Conservation (phyloP, 2,113 vertebrate genomes). For the Pterocles gutturalis region DNA sequence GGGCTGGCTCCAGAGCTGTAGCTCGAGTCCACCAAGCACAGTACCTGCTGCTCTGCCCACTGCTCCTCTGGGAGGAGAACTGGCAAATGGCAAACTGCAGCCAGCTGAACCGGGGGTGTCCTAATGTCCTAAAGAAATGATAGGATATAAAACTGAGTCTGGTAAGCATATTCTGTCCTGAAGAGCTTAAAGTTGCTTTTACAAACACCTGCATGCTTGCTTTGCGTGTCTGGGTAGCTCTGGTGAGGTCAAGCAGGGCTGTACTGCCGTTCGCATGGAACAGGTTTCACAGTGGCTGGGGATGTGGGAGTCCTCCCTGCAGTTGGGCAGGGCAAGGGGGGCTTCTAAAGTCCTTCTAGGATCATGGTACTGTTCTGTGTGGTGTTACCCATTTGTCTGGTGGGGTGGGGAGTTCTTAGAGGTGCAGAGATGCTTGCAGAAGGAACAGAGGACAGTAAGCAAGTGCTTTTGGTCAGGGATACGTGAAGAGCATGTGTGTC, state of each 20-base stretch:
- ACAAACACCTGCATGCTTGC: fast-evolving
- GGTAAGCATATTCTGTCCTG: neutral
- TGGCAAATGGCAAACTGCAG: no score
- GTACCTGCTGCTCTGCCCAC: neutral
- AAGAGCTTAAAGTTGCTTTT: neutral
- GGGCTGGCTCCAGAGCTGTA: neutral
- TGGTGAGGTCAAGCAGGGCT: neutral
- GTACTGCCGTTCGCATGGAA: fast-evolving
- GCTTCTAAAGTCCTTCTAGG: neutral
- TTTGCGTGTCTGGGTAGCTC: neutral
- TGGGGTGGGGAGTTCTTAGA: neutral
- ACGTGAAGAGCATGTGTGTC: neutral
- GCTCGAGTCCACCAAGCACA: fast-evolving
- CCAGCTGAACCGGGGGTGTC: no score
- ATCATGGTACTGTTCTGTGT: neutral
- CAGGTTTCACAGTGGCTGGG: fast-evolving
- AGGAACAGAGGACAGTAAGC: neutral
- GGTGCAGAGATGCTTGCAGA: neutral
- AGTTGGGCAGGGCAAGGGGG: no score
- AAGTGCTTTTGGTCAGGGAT: neutral
- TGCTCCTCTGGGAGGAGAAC: fast-evolving
- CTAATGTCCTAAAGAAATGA: neutral
- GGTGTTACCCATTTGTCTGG: neutral
- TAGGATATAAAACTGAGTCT: neutral
- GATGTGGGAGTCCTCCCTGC: fast-evolving